These are phyloP conservation scores for Bombus vancouverensis DNA, from an alignment of 1,140 invertebrate genomes.

Conservation along the genomic window DNA sequence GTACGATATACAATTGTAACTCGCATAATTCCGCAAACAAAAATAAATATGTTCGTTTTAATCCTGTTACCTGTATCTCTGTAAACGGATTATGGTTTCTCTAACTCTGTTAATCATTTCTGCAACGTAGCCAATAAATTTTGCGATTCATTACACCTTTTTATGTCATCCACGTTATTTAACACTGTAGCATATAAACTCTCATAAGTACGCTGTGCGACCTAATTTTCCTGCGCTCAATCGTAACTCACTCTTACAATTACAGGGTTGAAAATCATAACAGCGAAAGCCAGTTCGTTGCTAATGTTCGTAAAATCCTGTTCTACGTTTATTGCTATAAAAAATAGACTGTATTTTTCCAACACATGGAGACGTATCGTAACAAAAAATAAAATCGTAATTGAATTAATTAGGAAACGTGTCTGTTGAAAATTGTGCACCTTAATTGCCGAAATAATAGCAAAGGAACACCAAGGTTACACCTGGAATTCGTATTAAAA, in stretches of 20 bases:
- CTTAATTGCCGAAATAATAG: too few species aligned
- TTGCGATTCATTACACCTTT: neutral
- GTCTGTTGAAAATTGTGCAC: too few species aligned
- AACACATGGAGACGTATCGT: neutral
- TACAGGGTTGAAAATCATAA: neutral
- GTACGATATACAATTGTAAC: neutral
- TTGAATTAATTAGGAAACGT: too few species aligned
- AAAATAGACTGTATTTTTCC: neutral
- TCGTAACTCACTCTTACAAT: neutral
- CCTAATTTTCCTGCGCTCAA: neutral
- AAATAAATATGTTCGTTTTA: neutral
- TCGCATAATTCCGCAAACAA: neutral
- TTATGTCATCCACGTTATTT: neutral
- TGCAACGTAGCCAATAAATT: neutral
- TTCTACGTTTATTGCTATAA: neutral
- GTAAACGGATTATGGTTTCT: neutral
- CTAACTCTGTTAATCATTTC: neutral
- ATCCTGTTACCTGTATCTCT: neutral
- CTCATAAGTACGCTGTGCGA: neutral
- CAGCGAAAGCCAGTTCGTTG: too few species aligned
- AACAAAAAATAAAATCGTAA: neutral
- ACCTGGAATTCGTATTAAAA: too few species aligned
- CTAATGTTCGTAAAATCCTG: too few species aligned
- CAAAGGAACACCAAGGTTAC: rapidly evolving
- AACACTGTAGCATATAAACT: neutral